Conservation (phyloP, 2,888 invertebrate genomes). For the Cerceris ruficornis region DNA sequence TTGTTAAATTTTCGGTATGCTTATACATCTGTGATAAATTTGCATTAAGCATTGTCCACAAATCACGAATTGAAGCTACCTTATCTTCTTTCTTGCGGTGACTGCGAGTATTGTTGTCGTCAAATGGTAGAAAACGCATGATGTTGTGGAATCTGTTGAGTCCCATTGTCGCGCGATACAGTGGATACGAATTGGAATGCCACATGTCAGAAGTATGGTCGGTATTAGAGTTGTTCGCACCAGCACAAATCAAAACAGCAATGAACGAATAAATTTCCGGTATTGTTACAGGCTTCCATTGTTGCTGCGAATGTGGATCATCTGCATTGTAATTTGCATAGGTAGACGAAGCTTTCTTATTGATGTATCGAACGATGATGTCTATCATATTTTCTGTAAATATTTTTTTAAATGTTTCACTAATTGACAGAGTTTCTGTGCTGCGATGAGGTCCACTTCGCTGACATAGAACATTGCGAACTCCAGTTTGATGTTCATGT, state of each 20-base stretch:
- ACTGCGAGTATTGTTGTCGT: slow-evolving; percentile 1
- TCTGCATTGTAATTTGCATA: slow-evolving; percentile 5
- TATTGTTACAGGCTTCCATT: no score
- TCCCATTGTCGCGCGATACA: slow-evolving; percentile 18
- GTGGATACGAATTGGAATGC: slow-evolving; percentile 14
- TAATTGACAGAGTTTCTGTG: slow-evolving; percentile 34
- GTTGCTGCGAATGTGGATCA: no score
- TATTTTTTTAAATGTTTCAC: slow-evolving; percentile 36
- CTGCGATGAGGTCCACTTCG: slow-evolving; percentile 33
- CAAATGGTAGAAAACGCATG: slow-evolving; percentile 19
- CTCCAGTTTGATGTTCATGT: slow-evolving; percentile 37
- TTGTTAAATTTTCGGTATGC: slow-evolving; percentile 66
- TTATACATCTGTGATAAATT: slow-evolving; percentile 69
- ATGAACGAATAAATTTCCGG: no score
- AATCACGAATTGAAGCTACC: slow-evolving; percentile 61
- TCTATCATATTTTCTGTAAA: slow-evolving; percentile 33
- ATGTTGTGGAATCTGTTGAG: slow-evolving; percentile 4
- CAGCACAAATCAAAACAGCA: slow-evolving; percentile 2
- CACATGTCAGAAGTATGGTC: slow-evolving; percentile 24
- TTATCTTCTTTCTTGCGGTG: slow-evolving; percentile 42
- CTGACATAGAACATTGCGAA: slow-evolving; percentile 44
- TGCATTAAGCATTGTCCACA: slow-evolving; percentile 70
- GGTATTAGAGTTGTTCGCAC: slow-evolving; percentile 20
- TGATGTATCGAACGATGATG: slow-evolving; percentile 44
- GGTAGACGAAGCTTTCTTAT: slow-evolving; percentile 45